phyloP scores from a whole-genome alignment of 2,797 vertebrate species.

The Eurystomus glaucurus region DNA sequence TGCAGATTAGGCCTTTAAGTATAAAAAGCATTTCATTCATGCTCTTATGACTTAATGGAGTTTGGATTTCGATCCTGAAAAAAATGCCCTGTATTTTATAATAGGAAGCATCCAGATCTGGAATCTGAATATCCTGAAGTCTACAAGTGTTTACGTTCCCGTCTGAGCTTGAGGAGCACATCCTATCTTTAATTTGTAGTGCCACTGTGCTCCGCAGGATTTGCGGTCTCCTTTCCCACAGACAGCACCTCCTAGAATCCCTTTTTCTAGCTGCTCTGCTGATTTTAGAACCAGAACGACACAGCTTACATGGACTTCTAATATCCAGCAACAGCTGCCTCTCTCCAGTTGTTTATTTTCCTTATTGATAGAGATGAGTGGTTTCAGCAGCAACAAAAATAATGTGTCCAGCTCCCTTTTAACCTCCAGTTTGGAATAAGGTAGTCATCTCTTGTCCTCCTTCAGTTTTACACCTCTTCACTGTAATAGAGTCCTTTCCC shows the following conservation, averaged over 20 bases:
- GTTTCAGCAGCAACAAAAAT: slow-evolving; percentile 42
- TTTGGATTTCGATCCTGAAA: not conserved
- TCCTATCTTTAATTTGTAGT: not conserved
- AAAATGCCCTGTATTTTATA: not conserved
- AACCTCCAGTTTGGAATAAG: not conserved
- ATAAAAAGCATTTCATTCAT: not conserved
- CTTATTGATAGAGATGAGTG: not conserved
- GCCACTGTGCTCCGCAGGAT: not conserved
- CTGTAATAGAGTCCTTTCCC: not conserved
- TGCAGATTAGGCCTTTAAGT: not conserved
- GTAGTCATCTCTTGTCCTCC: not conserved
- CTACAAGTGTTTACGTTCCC: not conserved
- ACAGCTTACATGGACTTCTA: not conserved
- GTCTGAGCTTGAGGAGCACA: not conserved
- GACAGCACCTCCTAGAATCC: not conserved
- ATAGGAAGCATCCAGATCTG: not conserved
- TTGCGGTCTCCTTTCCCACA: not conserved
- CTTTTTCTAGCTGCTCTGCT: slow-evolving; percentile 6
- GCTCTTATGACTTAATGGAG: not conserved
- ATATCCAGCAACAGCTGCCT: not conserved
- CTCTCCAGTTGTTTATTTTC: not conserved
- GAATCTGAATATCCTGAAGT: not conserved
- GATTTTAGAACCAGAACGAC: not conserved
- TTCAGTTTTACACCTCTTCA: not conserved
- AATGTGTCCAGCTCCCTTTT: not conserved